A percentile compares a stretch with the other conserved stretches of the same genome.
Conservation (phyloP, 2,113 vertebrate species). For the Otocyon megalotis region DNA sequence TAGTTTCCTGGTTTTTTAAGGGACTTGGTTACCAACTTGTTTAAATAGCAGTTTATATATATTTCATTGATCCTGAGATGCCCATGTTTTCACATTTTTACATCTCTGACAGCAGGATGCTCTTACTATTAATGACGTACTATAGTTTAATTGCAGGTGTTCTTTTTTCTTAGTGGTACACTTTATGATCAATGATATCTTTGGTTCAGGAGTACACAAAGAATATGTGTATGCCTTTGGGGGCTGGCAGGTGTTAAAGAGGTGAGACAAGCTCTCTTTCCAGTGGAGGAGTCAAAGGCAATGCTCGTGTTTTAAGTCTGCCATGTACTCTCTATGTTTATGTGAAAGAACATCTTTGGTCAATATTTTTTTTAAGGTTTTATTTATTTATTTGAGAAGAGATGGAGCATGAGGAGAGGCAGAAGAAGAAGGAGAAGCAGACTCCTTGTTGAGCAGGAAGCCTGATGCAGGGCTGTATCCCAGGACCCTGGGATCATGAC, state of each 20-base stretch:
- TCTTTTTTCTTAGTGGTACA: neutral
- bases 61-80: slow-evolving; percentile 21
- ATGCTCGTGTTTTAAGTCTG: slow-evolving; percentile 9
- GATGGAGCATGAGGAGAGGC: neutral
- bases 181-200: neutral
- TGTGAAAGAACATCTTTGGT: slow-evolving; percentile 1
- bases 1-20: neutral
- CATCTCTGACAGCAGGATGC: neutral
- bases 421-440: neutral
- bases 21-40: neutral
- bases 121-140: neutral
- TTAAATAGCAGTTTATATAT: neutral
- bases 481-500: neutral
- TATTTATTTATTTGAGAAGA: neutral
- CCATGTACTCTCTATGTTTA: neutral
- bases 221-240: neutral
- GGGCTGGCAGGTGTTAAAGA: neutral
- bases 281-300: neutral
- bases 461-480: neutral
- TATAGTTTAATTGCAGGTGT: neutral
- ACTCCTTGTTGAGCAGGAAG: neutral
- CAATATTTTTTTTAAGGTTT: neutral
- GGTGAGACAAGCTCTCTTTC: neutral
- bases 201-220: neutral
- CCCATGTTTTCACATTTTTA: neutral